Evolutionary conservation across 2,113 vertebrate species (phyloP).

Genomic region (Todiramphus chloris): DNA sequence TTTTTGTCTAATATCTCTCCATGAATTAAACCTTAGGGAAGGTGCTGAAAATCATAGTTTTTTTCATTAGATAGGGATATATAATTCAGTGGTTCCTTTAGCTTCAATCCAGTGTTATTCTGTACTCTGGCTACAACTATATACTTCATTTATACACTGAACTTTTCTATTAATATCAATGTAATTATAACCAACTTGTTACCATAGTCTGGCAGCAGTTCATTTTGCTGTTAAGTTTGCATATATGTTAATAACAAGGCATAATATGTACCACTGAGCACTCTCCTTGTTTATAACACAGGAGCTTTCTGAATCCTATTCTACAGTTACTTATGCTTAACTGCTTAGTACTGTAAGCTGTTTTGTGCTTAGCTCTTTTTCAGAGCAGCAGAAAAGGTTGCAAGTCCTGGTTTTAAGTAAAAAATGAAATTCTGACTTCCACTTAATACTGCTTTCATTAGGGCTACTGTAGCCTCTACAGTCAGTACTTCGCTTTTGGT

Average conservation of each 20-base stretch:
- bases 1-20: background rate
- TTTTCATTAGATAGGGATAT: background rate
- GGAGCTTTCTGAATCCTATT: background rate
- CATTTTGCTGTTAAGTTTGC: background rate
- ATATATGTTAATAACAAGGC: background rate
- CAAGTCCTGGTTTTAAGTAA: background rate
- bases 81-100: constrained; percentile 13
- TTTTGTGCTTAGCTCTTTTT: background rate
- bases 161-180: background rate
- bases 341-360: background rate
- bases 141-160: background rate
- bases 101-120: background rate
- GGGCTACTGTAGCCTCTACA: background rate
- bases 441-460: background rate
- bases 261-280: background rate
- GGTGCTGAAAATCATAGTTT: background rate
- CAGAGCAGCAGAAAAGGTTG: background rate
- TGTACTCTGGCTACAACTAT: background rate
- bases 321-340: background rate
- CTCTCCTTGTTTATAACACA: background rate
- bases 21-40: constrained; percentile 11
- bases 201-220: background rate
- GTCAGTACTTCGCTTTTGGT: background rate
- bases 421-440: background rate
- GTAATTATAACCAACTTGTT: background rate